phyloP scores from a whole-genome alignment of 2,113 vertebrate species.

The Hippocampus zosterae region DNA sequence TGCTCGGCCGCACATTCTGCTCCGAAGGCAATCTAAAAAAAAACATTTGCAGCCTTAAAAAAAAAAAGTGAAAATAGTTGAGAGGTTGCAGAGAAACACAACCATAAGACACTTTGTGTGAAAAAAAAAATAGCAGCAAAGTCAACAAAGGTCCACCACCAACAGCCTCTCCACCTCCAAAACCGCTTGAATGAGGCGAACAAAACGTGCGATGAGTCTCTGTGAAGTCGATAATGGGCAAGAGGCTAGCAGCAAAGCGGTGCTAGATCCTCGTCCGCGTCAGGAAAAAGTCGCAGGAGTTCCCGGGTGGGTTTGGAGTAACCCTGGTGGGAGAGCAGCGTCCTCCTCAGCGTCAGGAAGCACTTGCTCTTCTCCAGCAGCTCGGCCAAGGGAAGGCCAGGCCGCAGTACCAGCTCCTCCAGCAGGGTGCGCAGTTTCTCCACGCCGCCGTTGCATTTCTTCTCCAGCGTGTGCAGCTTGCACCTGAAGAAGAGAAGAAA shows the following conservation, averaged over 20 bases:
- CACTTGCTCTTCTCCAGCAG: slow-evolving; percentile 71
- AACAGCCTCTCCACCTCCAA: not conserved
- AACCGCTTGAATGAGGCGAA: not conserved
- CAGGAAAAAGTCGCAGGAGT: slow-evolving; percentile 64
- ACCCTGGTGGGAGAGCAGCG: slow-evolving; percentile 62
- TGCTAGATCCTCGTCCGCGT: slow-evolving; percentile 58
- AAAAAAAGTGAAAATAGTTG: not conserved
- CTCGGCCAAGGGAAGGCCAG: slow-evolving; percentile 60
- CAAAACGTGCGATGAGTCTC: not conserved
- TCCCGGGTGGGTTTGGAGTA: slow-evolving; percentile 72
- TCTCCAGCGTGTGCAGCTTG: slow-evolving; percentile 69
- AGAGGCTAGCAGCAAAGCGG: slow-evolving; percentile 45
- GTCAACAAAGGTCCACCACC: not conserved
- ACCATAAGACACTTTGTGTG: slow-evolving; percentile 5
- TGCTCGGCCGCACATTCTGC: slow-evolving; percentile 12
- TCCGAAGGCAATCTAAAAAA: slow-evolving; percentile 14
- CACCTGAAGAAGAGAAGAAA: slow-evolving; percentile 48
- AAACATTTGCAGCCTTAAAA: not conserved
- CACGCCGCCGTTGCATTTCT: slow-evolving; percentile 63
- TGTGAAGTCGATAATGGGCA: not conserved
- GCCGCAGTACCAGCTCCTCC: slow-evolving; percentile 60
- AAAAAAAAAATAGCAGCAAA: slow-evolving; percentile 1
- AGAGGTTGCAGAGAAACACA: not conserved
- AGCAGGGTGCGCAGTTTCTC: slow-evolving; percentile 68
- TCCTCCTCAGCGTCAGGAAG: slow-evolving; percentile 69